Evolutionary conservation across 2,113 vertebrate genomes (phyloP), one percentile per base, ranked within the genome.

Genomic region (Sturnira hondurensis): DNA sequence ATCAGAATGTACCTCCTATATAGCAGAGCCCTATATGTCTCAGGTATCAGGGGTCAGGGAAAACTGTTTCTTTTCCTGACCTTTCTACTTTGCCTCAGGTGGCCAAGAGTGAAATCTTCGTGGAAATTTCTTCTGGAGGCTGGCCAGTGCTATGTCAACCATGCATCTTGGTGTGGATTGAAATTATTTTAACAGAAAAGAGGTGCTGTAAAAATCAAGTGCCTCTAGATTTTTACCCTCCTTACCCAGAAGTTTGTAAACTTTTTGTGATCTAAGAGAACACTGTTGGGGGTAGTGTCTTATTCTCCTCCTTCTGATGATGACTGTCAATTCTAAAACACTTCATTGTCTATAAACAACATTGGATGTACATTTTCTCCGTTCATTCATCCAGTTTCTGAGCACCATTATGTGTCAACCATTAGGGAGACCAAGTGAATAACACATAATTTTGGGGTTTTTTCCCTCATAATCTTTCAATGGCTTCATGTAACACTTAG

Each of bases 281-380:
- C 73, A 82, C 41, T 13, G n/a, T 24, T 28, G 87, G 67, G 63
- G 14, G 26, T 47, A 90, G 65, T 22, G 45, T 82, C 87, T 95
- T 85, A 63, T 70, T 82, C 73, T 95, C 41, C 50, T 91, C 50
- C 58, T 77, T 85, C 90, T 82, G 84, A 89, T 45, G 80, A 93
- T 43, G 76, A 77, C 63, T 96, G 65, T 93, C 91, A 92, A 87
- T 92, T 96, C 43, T 85, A 58, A 94, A 92, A 81, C 5, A 74
- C 83, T 84, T 74, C 36, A 61, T 90, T 95, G 90, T 86, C 94
- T 95, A n/a, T 94, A 41, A 95, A 92, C 94, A 83, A 90, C 58
- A 97, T 81, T 97, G 94, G 91, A 81, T 87, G 84, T 92, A 71
- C 89, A 89, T 96, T 83, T 92, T 78, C 70, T 96, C 77, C 93